Percentiles rank a stretch among this genome's conserved stretches.
Conservation (phyloP, 2,797 vertebrate species). For the Pteropus rufus region DNA sequence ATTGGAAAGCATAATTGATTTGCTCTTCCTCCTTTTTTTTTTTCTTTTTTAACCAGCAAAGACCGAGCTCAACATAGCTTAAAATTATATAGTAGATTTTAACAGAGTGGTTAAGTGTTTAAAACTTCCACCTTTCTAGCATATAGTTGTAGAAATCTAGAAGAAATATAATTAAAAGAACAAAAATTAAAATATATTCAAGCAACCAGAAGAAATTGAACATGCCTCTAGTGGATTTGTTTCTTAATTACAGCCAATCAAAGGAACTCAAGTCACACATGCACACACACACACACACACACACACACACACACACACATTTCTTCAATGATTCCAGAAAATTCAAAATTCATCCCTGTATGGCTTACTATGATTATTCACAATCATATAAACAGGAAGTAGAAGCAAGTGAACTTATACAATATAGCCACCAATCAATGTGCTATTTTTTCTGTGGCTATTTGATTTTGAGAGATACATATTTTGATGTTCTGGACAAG, state of each 20-base stretch:
- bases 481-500: neutral
- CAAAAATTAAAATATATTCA: neutral
- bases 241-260: neutral
- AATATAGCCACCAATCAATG: neutral
- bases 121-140: neutral
- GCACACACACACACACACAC: neutral
- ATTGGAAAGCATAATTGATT: slow-evolving; percentile 65
- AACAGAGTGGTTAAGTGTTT: slow-evolving; percentile 17
- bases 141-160: neutral
- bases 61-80: neutral
- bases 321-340: neutral
- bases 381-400: neutral
- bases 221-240: neutral
- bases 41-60: neutral
- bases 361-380: neutral
- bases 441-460: neutral
- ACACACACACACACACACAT: neutral
- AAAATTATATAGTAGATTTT: slow-evolving; percentile 42
- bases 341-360: neutral
- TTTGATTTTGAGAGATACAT: neutral
- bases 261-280: neutral
- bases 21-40: slow-evolving; percentile 40
- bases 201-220: neutral
- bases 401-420: neutral
- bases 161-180: slow-evolving; percentile 18